A percentile compares a stretch with the other conserved stretches of the same genome.
These are phyloP conservation scores for Acanthosepion lycidas DNA, from an alignment of 2,888 invertebrate species.

Conservation along the genomic window DNA sequence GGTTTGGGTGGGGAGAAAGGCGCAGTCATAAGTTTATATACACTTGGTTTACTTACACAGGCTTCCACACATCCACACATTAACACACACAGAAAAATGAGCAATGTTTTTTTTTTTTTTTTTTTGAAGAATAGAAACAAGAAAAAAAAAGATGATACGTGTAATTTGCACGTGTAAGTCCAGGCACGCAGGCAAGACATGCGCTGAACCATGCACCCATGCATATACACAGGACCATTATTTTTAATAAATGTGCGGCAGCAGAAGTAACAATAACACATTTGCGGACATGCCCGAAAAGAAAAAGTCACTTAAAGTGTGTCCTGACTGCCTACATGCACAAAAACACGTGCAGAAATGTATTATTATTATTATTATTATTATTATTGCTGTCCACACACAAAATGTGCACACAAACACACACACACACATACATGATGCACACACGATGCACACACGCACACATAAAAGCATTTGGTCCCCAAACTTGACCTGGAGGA, in stretches of 20 bases:
- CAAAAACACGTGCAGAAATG: conserved; percentile 11
- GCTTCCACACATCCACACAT: neutral
- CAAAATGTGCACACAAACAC: neutral
- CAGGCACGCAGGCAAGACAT: conserved; percentile 42
- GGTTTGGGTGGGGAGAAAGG: neutral
- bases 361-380: conserved; percentile 1
- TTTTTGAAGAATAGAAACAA: neutral
- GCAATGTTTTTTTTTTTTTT: neutral
- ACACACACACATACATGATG: neutral
- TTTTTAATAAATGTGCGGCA: neutral
- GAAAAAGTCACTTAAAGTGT: conserved; percentile 33
- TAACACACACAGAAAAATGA: neutral
- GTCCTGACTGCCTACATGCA: neutral
- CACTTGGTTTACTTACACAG: neutral
- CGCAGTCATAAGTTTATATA: neutral
- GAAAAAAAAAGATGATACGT: neutral
- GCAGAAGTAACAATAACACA: conserved; percentile 38
- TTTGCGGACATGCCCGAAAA: conserved; percentile 37
- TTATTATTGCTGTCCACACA: conserved; percentile 33
- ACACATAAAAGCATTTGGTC: conserved; percentile 8
- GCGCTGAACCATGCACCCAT: conserved; percentile 38
- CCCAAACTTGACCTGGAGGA: conserved; percentile 18
- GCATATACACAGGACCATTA: neutral
- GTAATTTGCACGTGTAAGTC: conserved; percentile 25
- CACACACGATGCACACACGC: neutral